Evolutionary conservation across 2,113 vertebrate species (phyloP).

Genomic region (Phrynosoma blainvillii): DNA sequence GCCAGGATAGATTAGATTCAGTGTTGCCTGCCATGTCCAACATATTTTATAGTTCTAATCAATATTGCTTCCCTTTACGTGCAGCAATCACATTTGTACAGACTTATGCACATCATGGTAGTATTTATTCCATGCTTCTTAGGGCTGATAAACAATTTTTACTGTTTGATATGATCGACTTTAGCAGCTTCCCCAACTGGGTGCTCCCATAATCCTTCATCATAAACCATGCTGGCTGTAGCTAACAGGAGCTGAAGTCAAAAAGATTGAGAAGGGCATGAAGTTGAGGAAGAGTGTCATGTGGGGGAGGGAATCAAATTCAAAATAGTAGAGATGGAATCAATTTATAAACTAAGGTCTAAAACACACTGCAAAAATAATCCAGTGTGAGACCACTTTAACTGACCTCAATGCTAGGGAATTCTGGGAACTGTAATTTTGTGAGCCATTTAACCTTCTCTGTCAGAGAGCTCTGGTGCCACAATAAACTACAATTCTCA

Average conservation of each 20-base stretch:
- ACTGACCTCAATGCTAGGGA: no score
- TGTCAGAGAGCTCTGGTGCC: no score
- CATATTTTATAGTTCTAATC: conserved; percentile 72
- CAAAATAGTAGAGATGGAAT: not conserved
- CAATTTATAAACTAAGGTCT: not conserved
- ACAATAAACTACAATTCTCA: no score
- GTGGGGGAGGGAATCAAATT: conserved; percentile 21
- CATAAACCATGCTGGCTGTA: no score
- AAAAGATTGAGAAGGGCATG: no score
- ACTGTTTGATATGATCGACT: conserved; percentile 40
- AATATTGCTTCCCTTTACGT: conserved; percentile 70
- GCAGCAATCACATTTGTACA: conserved; percentile 61
- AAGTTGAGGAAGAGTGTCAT: not conserved
- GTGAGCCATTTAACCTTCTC: no score
- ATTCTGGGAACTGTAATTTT: no score
- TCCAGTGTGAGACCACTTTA: no score
- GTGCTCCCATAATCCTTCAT: no score
- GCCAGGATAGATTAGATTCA: conserved; percentile 77
- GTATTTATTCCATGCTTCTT: conserved; percentile 58
- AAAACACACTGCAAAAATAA: no score
- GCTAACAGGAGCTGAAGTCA: no score
- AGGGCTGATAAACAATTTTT: not conserved
- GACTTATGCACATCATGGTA: conserved; percentile 61
- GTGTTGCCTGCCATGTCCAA: conserved; percentile 68
- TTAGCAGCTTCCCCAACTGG: no score